These are phyloP conservation scores for Neotoxoptera formosana DNA, from an alignment of 1,140 invertebrate species.

Conservation along the genomic window DNA sequence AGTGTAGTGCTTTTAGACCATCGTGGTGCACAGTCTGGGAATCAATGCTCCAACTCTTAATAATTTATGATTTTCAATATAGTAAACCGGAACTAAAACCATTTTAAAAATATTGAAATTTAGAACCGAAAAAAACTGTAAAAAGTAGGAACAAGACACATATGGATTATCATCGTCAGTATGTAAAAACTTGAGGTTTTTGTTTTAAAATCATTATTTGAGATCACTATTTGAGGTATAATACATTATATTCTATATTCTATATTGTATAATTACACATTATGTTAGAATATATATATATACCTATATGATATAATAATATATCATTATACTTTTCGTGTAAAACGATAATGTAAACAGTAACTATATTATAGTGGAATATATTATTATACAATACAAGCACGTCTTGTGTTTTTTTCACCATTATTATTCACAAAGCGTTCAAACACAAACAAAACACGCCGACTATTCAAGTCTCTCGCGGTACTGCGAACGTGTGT, in stretches of 20 bases:
- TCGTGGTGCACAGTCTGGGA: too few species aligned
- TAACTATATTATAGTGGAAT: background rate
- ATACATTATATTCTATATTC: background rate
- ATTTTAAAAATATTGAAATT: too few species aligned
- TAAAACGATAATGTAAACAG: background rate
- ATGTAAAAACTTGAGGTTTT: background rate
- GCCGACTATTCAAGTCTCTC: background rate
- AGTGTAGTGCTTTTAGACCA: too few species aligned
- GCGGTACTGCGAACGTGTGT: background rate
- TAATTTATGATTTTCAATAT: too few species aligned
- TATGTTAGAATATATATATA: background rate
- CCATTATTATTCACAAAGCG: background rate
- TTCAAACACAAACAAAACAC: slow-evolving; percentile 21
- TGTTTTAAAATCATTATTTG: background rate
- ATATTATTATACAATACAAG: slow-evolving; percentile 7
- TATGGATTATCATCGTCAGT: background rate
- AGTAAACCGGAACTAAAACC: too few species aligned
- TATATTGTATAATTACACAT: background rate
- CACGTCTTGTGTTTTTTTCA: background rate
- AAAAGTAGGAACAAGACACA: too few species aligned
- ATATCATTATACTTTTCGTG: background rate
- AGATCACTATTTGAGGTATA: background rate
- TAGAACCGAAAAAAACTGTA: too few species aligned
- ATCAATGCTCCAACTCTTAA: too few species aligned
- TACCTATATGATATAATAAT: background rate